Percentiles rank a stretch among this genome's conserved stretches.
phyloP scores from a whole-genome alignment of 2,888 invertebrate genomes.

The Lymantria monacha region DNA sequence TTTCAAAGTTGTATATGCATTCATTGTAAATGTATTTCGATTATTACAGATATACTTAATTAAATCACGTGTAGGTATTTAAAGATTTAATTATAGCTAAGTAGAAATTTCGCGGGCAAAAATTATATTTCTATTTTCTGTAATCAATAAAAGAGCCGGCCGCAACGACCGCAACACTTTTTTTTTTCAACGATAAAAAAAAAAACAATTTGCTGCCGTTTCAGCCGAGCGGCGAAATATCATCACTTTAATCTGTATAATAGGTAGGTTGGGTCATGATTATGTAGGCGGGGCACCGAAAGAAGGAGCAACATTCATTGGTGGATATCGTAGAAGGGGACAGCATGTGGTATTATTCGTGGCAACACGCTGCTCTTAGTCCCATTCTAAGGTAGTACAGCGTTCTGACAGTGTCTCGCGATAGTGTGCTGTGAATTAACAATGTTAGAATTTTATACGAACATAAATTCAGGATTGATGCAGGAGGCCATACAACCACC shows the following conservation, averaged over 20 bases:
- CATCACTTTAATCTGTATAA: slow-evolving; percentile 64
- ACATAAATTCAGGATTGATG: slow-evolving; percentile 83
- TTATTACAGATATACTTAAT: too few species aligned
- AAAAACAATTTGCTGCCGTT: slow-evolving; percentile 60
- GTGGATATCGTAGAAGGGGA: slow-evolving; percentile 47
- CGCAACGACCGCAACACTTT: slow-evolving; percentile 20
- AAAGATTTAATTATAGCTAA: too few species aligned
- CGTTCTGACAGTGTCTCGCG: slow-evolving; percentile 44
- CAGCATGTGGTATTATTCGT: slow-evolving; percentile 23
- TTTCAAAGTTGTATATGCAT: too few species aligned
- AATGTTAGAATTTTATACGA: slow-evolving; percentile 88
- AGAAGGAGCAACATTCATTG: slow-evolving; percentile 46
- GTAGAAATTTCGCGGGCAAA: neutral
- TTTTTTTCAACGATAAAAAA: slow-evolving; percentile 62
- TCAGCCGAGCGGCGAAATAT: slow-evolving; percentile 63
- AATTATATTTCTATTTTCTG: slow-evolving; percentile 11
- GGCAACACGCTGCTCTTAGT: slow-evolving; percentile 32
- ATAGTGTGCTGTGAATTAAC: slow-evolving; percentile 49
- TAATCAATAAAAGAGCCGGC: slow-evolving; percentile 25
- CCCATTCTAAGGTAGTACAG: slow-evolving; percentile 54
- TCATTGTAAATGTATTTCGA: too few species aligned
- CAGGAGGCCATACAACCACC: slow-evolving; percentile 82
- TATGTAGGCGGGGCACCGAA: slow-evolving; percentile 54
- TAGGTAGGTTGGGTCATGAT: slow-evolving; percentile 65
- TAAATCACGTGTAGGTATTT: too few species aligned